phyloP scores from a whole-genome alignment of 2,797 vertebrate genomes.

The Anguilla megastoma region DNA sequence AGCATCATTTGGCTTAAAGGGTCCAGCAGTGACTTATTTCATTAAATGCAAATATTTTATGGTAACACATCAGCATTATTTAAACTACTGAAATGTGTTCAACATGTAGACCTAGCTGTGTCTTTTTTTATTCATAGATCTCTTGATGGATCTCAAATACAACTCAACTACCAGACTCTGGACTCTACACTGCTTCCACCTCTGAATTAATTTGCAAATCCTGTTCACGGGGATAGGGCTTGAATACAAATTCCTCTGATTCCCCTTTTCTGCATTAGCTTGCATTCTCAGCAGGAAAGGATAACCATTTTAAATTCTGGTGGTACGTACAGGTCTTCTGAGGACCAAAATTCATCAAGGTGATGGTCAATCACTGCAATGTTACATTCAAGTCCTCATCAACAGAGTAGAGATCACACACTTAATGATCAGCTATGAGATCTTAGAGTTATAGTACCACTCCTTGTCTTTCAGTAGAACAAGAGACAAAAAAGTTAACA shows the following conservation, averaged over 20 bases:
- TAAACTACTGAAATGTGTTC: background rate
- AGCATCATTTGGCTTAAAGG: background rate
- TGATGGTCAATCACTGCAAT: background rate
- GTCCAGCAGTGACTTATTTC: background rate
- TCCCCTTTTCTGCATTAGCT: background rate
- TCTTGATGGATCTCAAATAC: background rate
- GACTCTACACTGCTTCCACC: background rate
- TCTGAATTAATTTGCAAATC: background rate
- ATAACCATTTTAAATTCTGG: background rate
- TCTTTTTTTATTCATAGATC: background rate
- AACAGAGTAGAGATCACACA: background rate
- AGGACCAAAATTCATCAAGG: background rate
- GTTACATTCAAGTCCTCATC: background rate
- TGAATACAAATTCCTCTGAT: background rate
- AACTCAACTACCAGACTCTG: background rate
- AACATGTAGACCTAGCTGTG: background rate
- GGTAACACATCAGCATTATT: too few species aligned
- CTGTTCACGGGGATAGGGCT: background rate
- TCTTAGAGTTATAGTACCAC: background rate
- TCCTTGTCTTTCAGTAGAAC: background rate
- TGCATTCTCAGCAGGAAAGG: background rate
- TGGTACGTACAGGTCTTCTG: background rate
- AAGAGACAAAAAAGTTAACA: background rate
- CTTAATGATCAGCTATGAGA: background rate
- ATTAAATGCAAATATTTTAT: background rate